Conservation (phyloP, 2,888 invertebrate species). For the Spatulosminthurus flaviceps region DNA sequence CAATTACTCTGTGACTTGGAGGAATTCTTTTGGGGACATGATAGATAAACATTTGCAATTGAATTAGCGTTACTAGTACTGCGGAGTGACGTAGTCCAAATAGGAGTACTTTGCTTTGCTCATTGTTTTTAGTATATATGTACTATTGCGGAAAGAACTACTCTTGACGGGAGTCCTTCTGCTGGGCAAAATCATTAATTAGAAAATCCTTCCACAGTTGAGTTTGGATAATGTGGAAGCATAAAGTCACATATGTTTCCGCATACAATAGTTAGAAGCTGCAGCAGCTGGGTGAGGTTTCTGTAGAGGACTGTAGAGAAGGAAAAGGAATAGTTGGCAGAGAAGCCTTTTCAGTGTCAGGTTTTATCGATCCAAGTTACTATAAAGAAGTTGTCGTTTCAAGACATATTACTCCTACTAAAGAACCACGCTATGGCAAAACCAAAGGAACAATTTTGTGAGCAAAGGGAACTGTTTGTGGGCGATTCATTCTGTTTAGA, state of each 20-base stretch:
- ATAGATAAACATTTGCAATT: conserved; percentile 5
- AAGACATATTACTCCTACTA: neutral
- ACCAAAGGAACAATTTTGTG: no score
- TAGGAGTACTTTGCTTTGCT: neutral
- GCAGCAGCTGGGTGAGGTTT: neutral
- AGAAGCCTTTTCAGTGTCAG: conserved; percentile 18
- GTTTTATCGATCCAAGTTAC: conserved; percentile 18
- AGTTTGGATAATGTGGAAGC: no score
- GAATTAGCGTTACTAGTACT: neutral
- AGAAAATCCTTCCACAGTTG: no score
- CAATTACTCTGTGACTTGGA: conserved; percentile 9
- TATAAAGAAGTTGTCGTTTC: neutral
- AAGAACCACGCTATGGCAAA: neutral
- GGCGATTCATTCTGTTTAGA: neutral
- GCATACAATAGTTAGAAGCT: neutral
- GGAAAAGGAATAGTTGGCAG: neutral
- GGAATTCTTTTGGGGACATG: neutral
- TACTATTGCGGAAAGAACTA: no score
- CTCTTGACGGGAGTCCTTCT: no score
- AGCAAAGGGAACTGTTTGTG: neutral
- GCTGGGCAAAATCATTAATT: no score
- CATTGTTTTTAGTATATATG: no score
- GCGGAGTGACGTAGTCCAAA: neutral
- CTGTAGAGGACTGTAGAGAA: neutral
- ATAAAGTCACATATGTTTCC: no score